Percentiles rank a stretch among this genome's conserved stretches.
These are phyloP conservation scores for Ctena decussata DNA, from an alignment of 2,888 invertebrate species.

Conservation along the genomic window DNA sequence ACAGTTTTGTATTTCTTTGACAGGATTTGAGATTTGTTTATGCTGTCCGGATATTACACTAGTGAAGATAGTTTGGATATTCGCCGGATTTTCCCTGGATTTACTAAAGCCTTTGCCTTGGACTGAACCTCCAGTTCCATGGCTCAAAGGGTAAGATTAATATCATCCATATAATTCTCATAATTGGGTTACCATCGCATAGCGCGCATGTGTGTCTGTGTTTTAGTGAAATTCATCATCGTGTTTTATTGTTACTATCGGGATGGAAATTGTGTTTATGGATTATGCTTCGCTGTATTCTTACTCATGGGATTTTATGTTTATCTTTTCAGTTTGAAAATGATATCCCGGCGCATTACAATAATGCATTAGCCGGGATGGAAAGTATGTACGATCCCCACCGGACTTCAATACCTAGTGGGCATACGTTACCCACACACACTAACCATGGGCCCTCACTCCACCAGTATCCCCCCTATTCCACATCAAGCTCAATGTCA, in stretches of 20 bases:
- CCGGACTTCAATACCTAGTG: conserved; percentile 71
- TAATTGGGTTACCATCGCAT: conserved; percentile 58
- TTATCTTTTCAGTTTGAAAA: conserved; percentile 80
- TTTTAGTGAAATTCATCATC: conserved; percentile 70
- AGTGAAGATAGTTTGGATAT: conserved; percentile 33
- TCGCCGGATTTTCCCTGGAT: conserved; percentile 49
- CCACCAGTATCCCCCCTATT: conserved; percentile 81
- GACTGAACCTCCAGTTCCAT: conserved; percentile 70
- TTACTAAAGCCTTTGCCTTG: conserved; percentile 64
- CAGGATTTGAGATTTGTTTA: conserved; percentile 82
- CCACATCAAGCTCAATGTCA: conserved; percentile 73
- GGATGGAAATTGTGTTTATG: conserved; percentile 44
- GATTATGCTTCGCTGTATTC: background rate
- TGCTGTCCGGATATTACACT: conserved; percentile 69
- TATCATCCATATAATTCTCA: conserved; percentile 53
- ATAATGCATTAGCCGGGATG: conserved; percentile 74
- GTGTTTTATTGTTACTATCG: conserved; percentile 58
- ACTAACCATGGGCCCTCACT: conserved; percentile 76
- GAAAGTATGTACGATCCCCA: conserved; percentile 81
- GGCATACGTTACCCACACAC: conserved; percentile 74
- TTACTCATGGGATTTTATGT: background rate
- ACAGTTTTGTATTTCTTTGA: conserved; percentile 84
- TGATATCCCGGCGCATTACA: conserved; percentile 81
- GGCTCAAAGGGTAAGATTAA: conserved; percentile 81
- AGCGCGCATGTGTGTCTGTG: conserved; percentile 54